These are phyloP conservation scores for Chrysotoxum bicinctum DNA, from an alignment of 2,888 invertebrate species.

Conservation along the genomic window DNA sequence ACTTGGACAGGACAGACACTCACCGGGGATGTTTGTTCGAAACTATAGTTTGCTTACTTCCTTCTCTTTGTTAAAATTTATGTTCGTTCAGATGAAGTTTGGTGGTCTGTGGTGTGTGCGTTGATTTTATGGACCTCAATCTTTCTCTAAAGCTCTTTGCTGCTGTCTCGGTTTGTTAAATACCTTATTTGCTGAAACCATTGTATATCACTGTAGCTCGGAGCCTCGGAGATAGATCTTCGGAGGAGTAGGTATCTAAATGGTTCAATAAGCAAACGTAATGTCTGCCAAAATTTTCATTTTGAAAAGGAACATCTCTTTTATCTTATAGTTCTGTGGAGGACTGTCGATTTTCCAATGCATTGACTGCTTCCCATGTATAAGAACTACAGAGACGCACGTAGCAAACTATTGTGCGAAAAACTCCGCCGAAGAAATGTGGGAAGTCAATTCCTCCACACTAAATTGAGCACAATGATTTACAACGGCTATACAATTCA, in stretches of 20 bases:
- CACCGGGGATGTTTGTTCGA: background rate
- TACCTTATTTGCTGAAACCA: slow-evolving; percentile 27
- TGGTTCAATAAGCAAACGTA: slow-evolving; percentile 27
- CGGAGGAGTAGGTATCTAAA: background rate
- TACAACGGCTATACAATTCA: slow-evolving; percentile 51
- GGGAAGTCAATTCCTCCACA: slow-evolving; percentile 7
- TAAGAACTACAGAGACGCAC: background rate
- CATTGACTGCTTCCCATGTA: background rate
- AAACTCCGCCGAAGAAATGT: slow-evolving; percentile 7
- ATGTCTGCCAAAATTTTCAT: background rate
- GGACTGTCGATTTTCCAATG: slow-evolving; percentile 3
- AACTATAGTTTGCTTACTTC: background rate
- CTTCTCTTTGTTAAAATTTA: background rate
- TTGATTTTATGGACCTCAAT: background rate
- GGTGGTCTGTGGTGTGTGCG: background rate
- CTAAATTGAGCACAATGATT: slow-evolving; percentile 38
- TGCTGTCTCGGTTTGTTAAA: slow-evolving; percentile 24
- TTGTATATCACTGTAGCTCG: slow-evolving; percentile 5
- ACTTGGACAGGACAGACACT: background rate
- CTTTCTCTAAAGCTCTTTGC: background rate
- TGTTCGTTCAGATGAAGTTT: background rate
- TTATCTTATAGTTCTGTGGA: background rate
- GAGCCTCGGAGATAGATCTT: background rate
- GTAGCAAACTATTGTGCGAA: background rate
- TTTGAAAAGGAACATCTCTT: background rate